Conservation (phyloP, 2,888 invertebrate species). For the Anoncus sp. region DNA sequence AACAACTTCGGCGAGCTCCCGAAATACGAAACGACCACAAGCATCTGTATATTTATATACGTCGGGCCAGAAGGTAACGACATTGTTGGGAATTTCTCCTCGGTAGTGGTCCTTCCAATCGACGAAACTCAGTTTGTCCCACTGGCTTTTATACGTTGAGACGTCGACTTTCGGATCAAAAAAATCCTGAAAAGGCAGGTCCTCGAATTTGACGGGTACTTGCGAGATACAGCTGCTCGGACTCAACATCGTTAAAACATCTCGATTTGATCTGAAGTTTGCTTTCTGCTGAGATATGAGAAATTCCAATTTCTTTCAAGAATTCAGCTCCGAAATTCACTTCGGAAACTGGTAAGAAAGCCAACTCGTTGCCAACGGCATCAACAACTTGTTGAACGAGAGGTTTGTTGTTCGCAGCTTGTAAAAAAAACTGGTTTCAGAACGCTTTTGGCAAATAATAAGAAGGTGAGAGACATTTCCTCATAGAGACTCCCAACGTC, state of each 20-base stretch:
- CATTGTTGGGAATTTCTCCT: neutral
- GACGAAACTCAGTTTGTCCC: constrained; percentile 24
- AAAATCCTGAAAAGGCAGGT: constrained; percentile 27
- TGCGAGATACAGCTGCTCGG: constrained; percentile 24
- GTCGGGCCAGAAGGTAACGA: constrained; percentile 23
- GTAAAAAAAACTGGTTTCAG: constrained; percentile 15
- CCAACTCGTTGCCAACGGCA: constrained; percentile 15
- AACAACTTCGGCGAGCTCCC: constrained; percentile 19
- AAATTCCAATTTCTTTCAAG: neutral
- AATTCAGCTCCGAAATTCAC: constrained; percentile 11
- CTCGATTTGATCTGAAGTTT: constrained; percentile 1
- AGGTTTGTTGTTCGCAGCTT: constrained; percentile 2
- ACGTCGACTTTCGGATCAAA: constrained; percentile 5
- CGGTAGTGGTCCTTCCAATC: constrained; percentile 23
- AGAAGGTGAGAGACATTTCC: constrained; percentile 41
- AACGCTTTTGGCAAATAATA: constrained; percentile 16
- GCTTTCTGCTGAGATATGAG: constrained; percentile 5
- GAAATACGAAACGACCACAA: constrained; percentile 28
- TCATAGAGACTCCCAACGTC: constrained; percentile 55
- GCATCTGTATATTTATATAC: constrained; percentile 33
- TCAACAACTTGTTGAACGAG: constrained; percentile 12
- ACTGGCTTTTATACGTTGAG: constrained; percentile 36
- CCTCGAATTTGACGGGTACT: constrained; percentile 25
- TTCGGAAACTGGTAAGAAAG: constrained; percentile 6
- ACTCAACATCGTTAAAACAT: constrained; percentile 30